Evolutionary conservation across 2,888 invertebrate species (phyloP).

Genomic region (Tinea trinotella): DNA sequence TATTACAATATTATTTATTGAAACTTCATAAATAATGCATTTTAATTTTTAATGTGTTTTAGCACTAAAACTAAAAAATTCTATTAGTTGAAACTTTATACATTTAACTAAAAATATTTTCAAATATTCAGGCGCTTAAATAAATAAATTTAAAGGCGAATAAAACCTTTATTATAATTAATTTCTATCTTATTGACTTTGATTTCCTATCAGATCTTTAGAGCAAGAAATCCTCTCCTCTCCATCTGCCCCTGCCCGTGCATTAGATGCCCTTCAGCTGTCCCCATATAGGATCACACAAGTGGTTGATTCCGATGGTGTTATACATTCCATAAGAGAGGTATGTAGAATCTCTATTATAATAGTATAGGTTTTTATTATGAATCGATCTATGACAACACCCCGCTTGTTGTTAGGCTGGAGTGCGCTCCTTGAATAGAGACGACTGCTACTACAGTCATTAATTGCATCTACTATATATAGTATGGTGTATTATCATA

Average conservation of each 20-base stretch:
- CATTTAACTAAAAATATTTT: not conserved
- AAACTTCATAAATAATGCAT: too few species aligned
- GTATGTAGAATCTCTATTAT: constrained; percentile 44
- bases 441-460: too few species aligned
- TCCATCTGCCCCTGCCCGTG: constrained; percentile 40
- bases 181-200: too few species aligned
- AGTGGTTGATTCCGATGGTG: constrained; percentile 80
- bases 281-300: constrained; percentile 82
- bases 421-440: too few species aligned
- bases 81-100: not conserved
- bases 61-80: not conserved
- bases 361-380: constrained; percentile 19
- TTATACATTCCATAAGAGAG: constrained; percentile 79
- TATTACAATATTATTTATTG: too few species aligned
- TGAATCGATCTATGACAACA: too few species aligned
- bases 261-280: constrained; percentile 74
- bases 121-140: too few species aligned
- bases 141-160: too few species aligned
- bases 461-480: constrained; percentile 14
- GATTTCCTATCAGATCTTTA: constrained; percentile 59
- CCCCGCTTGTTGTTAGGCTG: too few species aligned
- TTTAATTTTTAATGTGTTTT: too few species aligned
- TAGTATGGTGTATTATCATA: too few species aligned
- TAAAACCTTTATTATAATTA: too few species aligned
- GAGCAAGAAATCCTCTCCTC: constrained; percentile 75